Base-by-base conservation (phyloP, 2,888 invertebrate species). In the Eledona agricola region DNA sequence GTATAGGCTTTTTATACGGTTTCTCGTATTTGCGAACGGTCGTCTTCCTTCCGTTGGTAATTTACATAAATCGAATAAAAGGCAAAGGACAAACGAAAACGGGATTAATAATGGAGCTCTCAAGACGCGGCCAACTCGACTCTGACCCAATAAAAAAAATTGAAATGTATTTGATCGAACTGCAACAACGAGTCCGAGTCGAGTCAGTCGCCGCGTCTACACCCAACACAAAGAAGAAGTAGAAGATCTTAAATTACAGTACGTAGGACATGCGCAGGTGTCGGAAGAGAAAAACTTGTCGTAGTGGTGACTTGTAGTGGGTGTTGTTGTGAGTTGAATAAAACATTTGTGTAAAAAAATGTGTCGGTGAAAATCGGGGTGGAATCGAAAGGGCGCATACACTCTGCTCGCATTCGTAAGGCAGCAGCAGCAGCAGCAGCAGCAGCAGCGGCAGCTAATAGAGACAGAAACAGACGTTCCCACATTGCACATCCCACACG, bases 21-120 rank as follows among this genome's bases (percentile, higher is more conserved):
- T 89, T 89, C 78, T 93, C 92, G 78, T 90, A 92, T 78, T 91
- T 92, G 77, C 89, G 88, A 77, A 90, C 84, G 64, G 91, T 89
- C 74, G 90, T 90, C 84, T 91, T 92, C 84, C 90, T 89, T 87
- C 89, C 89, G 73, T 62, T 62, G 61, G 59, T 57, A 58, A 57
- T 60, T 62, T 60, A 57, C 53, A 59, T 64, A 54, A 58, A 57
- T 45, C 50, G 58, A 55, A 57, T 57, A 53, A 63, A 59, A 51
- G 47, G 56, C 43, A 59, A 58, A 47, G 37, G 43, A 46, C 47
- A 55, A 55, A 35, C 46, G 51, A 62, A 50, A 60, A 43, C 51
- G 57, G 55, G 35, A 61, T 63, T 63, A 63, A 58, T 61, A 60
- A 52, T 38, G 32, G 26, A 23, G 5, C 32, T 32, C 32, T 16